Conservation (phyloP, 2,113 vertebrate genomes). For the Cervus canadensis region DNA sequence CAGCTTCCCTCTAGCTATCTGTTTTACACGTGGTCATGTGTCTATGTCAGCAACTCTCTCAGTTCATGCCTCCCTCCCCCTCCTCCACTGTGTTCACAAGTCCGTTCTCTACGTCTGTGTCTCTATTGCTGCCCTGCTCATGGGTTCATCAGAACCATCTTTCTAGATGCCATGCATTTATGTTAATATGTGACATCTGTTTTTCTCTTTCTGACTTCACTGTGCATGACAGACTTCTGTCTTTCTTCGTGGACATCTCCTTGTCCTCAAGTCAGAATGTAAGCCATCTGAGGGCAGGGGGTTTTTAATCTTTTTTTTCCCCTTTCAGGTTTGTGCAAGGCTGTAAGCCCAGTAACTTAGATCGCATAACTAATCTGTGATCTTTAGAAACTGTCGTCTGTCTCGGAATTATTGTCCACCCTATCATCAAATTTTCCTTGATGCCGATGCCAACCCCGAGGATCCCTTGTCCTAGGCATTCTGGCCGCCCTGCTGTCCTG, state of each 20-base stretch:
- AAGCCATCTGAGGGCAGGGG: neutral
- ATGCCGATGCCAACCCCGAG: neutral
- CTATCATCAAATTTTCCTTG: neutral
- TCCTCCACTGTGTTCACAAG: neutral
- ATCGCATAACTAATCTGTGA: neutral
- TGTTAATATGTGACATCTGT: neutral
- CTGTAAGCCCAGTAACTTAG: neutral
- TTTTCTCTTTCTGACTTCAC: neutral
- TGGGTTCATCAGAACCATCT: neutral
- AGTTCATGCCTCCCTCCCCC: neutral
- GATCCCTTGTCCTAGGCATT: neutral
- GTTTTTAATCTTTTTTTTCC: neutral
- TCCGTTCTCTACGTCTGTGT: neutral
- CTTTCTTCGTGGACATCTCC: neutral
- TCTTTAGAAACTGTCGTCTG: neutral
- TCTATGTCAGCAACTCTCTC: neutral
- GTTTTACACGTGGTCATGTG: neutral
- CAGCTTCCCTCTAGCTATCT: neutral
- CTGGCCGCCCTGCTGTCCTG: neutral
- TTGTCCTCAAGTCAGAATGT: neutral
- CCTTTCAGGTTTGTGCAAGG: neutral
- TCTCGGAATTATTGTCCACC: neutral
- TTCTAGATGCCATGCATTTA: neutral
- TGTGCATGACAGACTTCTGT: neutral
- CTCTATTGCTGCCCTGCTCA: neutral